Base-by-base conservation (phyloP, 2,113 vertebrate species). In the Lamprologus sp. region DNA sequence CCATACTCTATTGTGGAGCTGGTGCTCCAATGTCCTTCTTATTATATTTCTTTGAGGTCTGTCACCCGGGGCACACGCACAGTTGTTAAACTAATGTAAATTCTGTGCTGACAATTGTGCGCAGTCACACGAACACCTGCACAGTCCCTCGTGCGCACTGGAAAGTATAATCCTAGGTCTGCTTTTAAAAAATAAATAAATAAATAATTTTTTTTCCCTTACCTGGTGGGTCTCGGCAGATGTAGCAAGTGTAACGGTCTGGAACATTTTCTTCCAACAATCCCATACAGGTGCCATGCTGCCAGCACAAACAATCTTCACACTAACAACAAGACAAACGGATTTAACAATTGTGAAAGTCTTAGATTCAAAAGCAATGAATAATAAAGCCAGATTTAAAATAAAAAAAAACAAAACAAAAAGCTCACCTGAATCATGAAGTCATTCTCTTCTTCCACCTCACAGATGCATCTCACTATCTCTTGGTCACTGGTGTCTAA, bases 271-370 rank as follows among this genome's bases (percentile, higher is more conserved):
- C 98, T 96, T 99, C 98, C 90, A 99, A 95, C 90, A 99, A 96
- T 56, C 98, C 98, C 98, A 99, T 99, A 94, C 98, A 99, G 92
- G 98, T 97, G 90, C 98, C 98, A 92, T 99, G 98, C 96, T 99
- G 98, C 98, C 98, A 99, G 96, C 98, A 99, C 60, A 98, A 93
- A 96, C 98, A 99, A 65, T 98, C 98, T 96, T 99, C 98, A 97
- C 98, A 99, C 98, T 99, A 95, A 92, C 84, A 23, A 28, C 84
- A 80, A 75, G 7, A 82, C 6, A 89, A 37, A 63, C 1, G 1
- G 0, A n/a, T 73, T 58, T 82, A 58, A 68, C 9, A 81, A 11
- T 6, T 51, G 68, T 28, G 40, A 49, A 14, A 13, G 8, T 5
- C 12, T 11, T 28, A 68, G 6, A 8, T 11, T 28, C 65, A 77